Conservation (phyloP, 2,113 vertebrate genomes). For the Osmerus eperlanus region DNA sequence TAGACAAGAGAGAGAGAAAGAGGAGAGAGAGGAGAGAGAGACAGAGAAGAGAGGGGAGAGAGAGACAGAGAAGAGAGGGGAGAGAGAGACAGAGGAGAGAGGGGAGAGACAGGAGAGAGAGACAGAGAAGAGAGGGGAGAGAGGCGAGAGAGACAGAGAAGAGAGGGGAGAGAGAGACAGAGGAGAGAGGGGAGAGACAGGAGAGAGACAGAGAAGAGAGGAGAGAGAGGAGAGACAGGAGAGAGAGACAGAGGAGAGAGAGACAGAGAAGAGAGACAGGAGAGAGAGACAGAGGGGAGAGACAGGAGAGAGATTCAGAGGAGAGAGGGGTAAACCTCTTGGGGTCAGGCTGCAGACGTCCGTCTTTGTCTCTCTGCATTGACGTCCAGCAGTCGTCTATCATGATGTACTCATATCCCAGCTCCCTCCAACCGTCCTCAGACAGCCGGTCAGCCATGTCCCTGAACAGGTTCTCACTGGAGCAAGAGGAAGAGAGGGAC, state of each 20-base stretch:
- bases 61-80: no score
- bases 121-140: not conserved
- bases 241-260: not conserved
- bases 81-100: no score
- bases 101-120: no score
- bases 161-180: not conserved
- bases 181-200: not conserved
- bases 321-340: conserved; percentile 55
- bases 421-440: conserved; percentile 67
- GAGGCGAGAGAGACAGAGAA: not conserved
- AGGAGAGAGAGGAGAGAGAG: no score
- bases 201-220: not conserved
- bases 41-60: no score
- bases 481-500: no score
- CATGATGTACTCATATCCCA: conserved; percentile 75
- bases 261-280: not conserved
- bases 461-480: conserved; percentile 79
- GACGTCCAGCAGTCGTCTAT: conserved; percentile 89
- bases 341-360: conserved; percentile 73
- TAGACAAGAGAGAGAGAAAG: no score
- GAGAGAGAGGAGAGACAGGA: not conserved
- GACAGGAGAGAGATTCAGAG: not conserved
- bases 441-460: conserved; percentile 82
- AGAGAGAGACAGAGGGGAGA: not conserved
- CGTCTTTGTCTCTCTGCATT: conserved; percentile 59